Conservation (phyloP, 1,140 invertebrate genomes). For the Maniola jurtina region DNA sequence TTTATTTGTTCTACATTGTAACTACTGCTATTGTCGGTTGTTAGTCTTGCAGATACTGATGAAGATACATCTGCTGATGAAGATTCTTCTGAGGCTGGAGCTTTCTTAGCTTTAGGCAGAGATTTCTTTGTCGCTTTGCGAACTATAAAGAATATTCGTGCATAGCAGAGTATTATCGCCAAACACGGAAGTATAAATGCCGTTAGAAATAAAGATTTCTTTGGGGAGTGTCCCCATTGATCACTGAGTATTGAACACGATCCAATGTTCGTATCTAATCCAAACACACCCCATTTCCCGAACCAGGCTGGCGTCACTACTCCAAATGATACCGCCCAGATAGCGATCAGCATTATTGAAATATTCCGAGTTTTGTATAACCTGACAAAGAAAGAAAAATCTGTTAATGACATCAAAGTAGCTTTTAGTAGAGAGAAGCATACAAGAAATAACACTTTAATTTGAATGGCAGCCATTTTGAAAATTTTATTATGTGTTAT, state of each 20-base stretch:
- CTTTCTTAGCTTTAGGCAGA: slow-evolving; percentile 40
- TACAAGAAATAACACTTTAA: too few species aligned
- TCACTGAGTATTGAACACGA: slow-evolving; percentile 89
- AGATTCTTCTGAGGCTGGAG: slow-evolving; percentile 29
- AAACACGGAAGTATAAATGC: slow-evolving; percentile 88
- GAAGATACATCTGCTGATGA: slow-evolving; percentile 37
- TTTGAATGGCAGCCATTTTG: too few species aligned
- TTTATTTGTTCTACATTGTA: slow-evolving; percentile 25
- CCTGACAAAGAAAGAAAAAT: slow-evolving; percentile 69
- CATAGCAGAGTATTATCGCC: slow-evolving; percentile 88
- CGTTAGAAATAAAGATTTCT: slow-evolving; percentile 87
- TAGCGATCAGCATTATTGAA: slow-evolving; percentile 72
- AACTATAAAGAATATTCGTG: slow-evolving; percentile 89
- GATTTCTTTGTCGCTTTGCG: slow-evolving; percentile 84
- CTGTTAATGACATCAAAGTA: background rate
- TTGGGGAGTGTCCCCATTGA: slow-evolving; percentile 82
- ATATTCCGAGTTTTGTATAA: slow-evolving; percentile 80
- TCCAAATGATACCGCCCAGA: slow-evolving; percentile 85
- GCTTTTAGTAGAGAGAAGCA: too few species aligned
- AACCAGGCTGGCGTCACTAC: slow-evolving; percentile 86
- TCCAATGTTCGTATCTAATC: slow-evolving; percentile 84
- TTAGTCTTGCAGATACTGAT: slow-evolving; percentile 29
- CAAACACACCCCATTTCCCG: slow-evolving; percentile 87
- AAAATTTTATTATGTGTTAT: too few species aligned
- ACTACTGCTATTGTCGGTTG: slow-evolving; percentile 23